Base-by-base conservation (phyloP, 2,113 vertebrate species). In the Ceratotherium simum region DNA sequence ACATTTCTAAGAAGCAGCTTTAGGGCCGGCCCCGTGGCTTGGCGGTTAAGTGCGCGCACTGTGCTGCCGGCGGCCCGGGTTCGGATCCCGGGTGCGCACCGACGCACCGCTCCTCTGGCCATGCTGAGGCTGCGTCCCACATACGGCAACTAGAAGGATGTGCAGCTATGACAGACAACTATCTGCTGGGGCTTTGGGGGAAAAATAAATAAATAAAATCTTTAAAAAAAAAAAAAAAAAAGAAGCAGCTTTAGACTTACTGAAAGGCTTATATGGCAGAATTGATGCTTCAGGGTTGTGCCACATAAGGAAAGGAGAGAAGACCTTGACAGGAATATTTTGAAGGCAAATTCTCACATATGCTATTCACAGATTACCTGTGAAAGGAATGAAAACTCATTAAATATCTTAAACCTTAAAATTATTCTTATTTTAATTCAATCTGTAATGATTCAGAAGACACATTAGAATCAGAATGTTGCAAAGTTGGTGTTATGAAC, bases 361-460 rank as follows among this genome's bases (percentile, higher is more conserved):
- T 1, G n/a, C 0, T 67, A 33, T 70, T 75, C 21, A 75, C 7
- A 89, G 79, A 89, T 91, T 95, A 89, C 31, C 36, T 96, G 29
- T 56, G 14, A 67, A 96, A 95, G 79, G n/a, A 90, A 89, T 86
- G 93, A 67, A 96, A 96, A 88, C 9, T 78, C 54, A 91, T 81
- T 86, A 67, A 95, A 76, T 83, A 23, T 48, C 56, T 86, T 65
- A 93, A 93, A 56, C 60, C 79, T 48, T 60, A 67, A 91, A 82
- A 73, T 92, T 46, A 83, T 70, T 78, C 46, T 78, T 31, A 65
- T 96, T 88, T 95, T 90, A 67, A 92, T 92, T 91, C 93, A 93
- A 75, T 79, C 36, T 87, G 85, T 92, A 69, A 65, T 96, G 60
- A 92, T 78, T 96, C 65, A 97, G 78, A 93, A 96, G 64, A 82